Evolutionary conservation across 2,113 vertebrate species (phyloP).

Genomic region (Grammomys dolichurus): DNA sequence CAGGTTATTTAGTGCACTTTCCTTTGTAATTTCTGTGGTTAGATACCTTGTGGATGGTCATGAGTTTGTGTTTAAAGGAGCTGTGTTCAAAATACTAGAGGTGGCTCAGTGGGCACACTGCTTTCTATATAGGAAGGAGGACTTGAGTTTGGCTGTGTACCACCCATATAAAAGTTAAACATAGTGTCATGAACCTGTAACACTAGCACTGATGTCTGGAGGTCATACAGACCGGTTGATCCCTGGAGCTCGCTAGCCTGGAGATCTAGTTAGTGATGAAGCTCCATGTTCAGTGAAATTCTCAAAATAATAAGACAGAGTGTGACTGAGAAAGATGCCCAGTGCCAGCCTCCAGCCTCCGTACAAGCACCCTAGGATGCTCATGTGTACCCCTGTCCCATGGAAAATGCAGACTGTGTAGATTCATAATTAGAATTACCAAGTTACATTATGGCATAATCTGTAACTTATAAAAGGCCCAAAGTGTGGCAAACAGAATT

Average conservation of each 20-base stretch:
- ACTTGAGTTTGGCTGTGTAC: neutral
- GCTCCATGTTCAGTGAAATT: neutral
- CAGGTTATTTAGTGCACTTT: neutral
- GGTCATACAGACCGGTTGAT: too few relatives aligned
- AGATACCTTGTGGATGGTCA: neutral
- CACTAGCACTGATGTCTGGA: neutral
- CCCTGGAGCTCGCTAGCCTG: neutral
- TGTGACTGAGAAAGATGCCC: neutral
- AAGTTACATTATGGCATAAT: neutral
- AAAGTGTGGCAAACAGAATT: neutral
- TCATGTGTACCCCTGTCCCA: neutral
- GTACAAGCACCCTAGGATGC: neutral
- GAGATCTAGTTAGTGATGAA: too few relatives aligned
- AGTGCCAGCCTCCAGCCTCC: neutral
- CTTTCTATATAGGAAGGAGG: neutral
- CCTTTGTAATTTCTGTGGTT: neutral
- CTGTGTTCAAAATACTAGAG: neutral
- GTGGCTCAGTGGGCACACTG: neutral
- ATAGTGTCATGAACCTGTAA: neutral
- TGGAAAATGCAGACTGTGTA: neutral
- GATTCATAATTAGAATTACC: neutral
- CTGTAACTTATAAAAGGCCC: conserved; percentile 26
- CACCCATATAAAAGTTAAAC: neutral
- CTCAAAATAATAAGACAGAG: neutral
- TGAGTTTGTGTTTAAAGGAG: conserved; percentile 1